Percentiles rank a stretch among this genome's conserved stretches.
Evolutionary conservation across 2,113 vertebrate species (phyloP).

Genomic region (Phaetusa simplex): DNA sequence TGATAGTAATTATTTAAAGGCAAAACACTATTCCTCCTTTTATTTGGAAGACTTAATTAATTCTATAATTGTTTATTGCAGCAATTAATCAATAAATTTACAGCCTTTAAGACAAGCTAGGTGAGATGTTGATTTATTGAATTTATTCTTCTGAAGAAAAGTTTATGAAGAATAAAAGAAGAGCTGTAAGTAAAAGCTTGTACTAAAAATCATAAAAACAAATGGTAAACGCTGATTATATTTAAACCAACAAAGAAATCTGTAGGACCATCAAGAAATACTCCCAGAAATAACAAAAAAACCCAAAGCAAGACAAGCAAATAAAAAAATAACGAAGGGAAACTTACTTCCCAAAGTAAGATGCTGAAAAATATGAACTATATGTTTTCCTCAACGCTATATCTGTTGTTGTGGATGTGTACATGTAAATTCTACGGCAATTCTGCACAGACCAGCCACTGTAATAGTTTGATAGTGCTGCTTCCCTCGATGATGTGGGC

Average conservation of each 20-base stretch:
- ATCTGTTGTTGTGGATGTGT: not conserved
- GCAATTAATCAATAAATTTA: not conserved
- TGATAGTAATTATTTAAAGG: not conserved
- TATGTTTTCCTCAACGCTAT: not conserved
- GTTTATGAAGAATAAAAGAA: not conserved
- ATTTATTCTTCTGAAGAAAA: not conserved
- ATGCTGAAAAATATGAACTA: not conserved
- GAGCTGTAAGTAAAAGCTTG: not conserved
- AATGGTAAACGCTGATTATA: not conserved
- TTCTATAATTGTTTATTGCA: not conserved
- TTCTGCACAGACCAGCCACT: not conserved
- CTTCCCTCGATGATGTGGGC: not conserved
- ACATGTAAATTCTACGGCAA: not conserved
- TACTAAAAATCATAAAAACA: not conserved
- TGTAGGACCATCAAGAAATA: not conserved
- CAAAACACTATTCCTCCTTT: not conserved
- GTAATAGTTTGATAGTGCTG: not conserved
- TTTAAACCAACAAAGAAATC: not conserved
- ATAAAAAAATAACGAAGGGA: not conserved
- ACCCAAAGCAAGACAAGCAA: not conserved
- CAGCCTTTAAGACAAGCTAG: not conserved
- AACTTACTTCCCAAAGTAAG: not conserved
- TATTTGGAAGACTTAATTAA: conserved; percentile 3
- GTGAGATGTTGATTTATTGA: not conserved
- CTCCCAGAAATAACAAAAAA: not conserved